These are phyloP conservation scores for Holocentrus rufus DNA, from an alignment of 2,797 vertebrate species.

Conservation along the genomic window DNA sequence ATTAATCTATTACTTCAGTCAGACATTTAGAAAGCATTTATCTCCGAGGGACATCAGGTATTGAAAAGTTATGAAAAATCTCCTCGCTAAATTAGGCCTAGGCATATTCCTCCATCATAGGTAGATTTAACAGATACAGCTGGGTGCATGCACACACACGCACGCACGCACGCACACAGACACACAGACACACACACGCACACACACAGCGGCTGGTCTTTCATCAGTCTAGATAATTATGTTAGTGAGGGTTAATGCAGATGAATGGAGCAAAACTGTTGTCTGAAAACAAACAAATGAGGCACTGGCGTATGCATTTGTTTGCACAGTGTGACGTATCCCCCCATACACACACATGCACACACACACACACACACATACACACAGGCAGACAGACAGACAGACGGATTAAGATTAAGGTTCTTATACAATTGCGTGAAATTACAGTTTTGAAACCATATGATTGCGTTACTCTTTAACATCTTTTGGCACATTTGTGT, in stretches of 20 bases:
- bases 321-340: no score
- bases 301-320: slow-evolving; percentile 29
- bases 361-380: no score
- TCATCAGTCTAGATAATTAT: slow-evolving; percentile 48
- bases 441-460: no score
- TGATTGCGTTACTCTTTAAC: no score
- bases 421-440: no score
- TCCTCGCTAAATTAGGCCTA: slow-evolving; percentile 5
- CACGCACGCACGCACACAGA: slow-evolving; percentile 5
- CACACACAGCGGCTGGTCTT: slow-evolving; percentile 7
- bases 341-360: no score
- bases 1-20: background rate
- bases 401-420: no score
- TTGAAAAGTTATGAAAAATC: slow-evolving; percentile 4
- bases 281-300: slow-evolving; percentile 51
- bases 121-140: slow-evolving; percentile 3
- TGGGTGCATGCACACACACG: slow-evolving; percentile 2
- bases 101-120: background rate
- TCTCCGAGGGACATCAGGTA: background rate
- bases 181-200: slow-evolving; percentile 14
- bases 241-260: slow-evolving; percentile 53
- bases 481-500: no score
- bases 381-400: no score
- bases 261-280: slow-evolving; percentile 57
- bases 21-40: background rate